Conservation (phyloP, 2,888 invertebrate genomes). For the Mamestra brassicae region DNA sequence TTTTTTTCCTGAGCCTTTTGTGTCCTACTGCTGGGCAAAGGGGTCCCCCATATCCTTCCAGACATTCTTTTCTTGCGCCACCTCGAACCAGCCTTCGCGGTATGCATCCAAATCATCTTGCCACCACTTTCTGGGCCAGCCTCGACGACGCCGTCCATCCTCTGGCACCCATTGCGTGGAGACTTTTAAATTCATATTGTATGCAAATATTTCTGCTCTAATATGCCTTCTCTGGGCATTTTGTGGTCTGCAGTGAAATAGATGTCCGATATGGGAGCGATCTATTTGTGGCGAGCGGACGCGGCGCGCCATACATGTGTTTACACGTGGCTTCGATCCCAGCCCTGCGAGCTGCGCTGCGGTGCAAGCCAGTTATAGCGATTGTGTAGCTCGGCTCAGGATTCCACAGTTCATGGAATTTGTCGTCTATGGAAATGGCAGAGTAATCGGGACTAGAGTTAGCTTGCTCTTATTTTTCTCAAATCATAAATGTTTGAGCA, state of each 20-base stretch:
- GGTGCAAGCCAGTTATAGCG: constrained; percentile 24
- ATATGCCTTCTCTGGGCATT: constrained; percentile 22
- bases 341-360: constrained; percentile 10
- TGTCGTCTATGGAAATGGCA: background rate
- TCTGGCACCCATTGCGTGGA: no score
- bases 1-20: no score
- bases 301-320: constrained; percentile 59
- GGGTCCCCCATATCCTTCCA: no score
- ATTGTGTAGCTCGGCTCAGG: constrained; percentile 22
- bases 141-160: no score
- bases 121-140: no score
- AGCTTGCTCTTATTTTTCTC: background rate
- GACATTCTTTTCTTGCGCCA: no score
- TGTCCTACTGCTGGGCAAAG: no score
- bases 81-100: background rate
- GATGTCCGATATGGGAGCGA: constrained; percentile 67
- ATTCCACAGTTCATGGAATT: constrained; percentile 8
- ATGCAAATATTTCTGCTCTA: background rate
- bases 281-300: constrained; percentile 64
- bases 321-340: constrained; percentile 56
- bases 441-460: background rate
- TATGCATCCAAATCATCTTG: no score
- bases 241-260: constrained; percentile 52
- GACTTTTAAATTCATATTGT: no score
- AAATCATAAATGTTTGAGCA: no score